A percentile compares a stretch with the other conserved stretches of the same genome.
Evolutionary conservation across 1,140 invertebrate genomes (phyloP).

Genomic region (Trypoxylus dichotomus): DNA sequence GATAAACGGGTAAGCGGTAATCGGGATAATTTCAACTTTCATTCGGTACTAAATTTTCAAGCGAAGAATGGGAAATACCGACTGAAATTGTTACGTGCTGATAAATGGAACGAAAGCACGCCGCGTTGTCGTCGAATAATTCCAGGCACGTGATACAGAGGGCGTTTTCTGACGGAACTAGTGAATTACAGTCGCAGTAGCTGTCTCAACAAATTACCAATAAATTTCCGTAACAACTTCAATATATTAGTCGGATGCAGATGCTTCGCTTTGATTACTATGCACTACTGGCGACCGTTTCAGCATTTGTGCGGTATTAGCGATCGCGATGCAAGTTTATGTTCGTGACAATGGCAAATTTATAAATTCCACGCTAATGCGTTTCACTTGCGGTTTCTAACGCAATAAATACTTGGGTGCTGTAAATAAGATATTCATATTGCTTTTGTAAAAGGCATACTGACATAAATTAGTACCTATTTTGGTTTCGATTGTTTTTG

Average conservation of each 20-base stretch:
- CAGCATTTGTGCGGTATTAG: not conserved
- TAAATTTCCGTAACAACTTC: not conserved
- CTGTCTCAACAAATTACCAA: constrained; percentile 5
- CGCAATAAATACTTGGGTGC: not conserved
- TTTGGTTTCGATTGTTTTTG: too few relatives aligned
- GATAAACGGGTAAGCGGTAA: too few relatives aligned
- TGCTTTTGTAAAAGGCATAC: too few relatives aligned
- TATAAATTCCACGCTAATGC: not conserved
- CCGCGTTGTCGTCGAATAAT: not conserved
- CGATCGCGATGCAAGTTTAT: not conserved
- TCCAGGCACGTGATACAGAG: not conserved
- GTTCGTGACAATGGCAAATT: not conserved
- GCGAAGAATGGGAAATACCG: not conserved
- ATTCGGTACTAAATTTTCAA: too few relatives aligned
- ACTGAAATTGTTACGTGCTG: not conserved
- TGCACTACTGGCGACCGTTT: not conserved
- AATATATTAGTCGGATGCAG: not conserved
- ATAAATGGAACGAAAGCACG: not conserved
- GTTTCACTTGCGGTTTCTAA: not conserved
- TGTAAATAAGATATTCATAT: too few relatives aligned
- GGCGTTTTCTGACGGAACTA: constrained; percentile 17
- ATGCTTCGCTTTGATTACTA: not conserved
- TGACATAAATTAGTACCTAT: too few relatives aligned
- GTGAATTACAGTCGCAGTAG: not conserved
- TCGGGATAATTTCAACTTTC: too few relatives aligned